phyloP scores from a whole-genome alignment of 2,113 vertebrate species.

The Microtus montanus region DNA sequence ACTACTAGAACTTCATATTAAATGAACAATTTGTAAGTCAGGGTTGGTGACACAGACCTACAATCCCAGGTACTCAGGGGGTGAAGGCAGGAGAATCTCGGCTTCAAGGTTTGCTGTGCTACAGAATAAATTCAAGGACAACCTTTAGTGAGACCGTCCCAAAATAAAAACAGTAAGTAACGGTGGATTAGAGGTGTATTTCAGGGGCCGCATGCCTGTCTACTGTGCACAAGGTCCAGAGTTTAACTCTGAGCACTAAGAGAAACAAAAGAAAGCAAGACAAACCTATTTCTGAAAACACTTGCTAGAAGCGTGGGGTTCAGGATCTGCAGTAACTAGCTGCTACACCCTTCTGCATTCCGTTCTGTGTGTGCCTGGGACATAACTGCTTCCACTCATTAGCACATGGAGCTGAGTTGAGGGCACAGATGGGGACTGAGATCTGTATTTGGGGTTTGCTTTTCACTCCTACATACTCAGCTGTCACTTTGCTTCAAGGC shows the following conservation, averaged over 20 bases:
- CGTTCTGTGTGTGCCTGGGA: not conserved
- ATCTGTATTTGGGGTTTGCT: not conserved
- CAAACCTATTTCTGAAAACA: not conserved
- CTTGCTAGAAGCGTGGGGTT: not conserved
- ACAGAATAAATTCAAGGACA: not conserved
- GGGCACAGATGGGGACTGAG: not conserved
- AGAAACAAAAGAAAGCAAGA: not conserved
- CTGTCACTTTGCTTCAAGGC: not conserved
- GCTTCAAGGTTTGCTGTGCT: not conserved
- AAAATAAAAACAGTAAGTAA: not conserved
- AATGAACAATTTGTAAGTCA: not conserved
- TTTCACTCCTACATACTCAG: not conserved
- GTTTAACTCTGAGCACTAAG: not conserved
- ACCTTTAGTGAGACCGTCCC: not conserved
- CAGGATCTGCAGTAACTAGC: rapidly evolving
- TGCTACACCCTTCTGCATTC: rapidly evolving
- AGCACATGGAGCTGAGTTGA: no score
- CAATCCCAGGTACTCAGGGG: not conserved
- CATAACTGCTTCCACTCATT: not conserved
- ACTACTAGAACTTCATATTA: not conserved
- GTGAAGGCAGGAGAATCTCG: not conserved
- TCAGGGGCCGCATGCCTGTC: not conserved
- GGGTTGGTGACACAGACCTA: not conserved
- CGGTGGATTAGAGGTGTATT: not conserved
- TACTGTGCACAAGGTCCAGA: not conserved